Evolutionary conservation across 2,888 invertebrate species (phyloP).

Genomic region (Prosapia bicincta): DNA sequence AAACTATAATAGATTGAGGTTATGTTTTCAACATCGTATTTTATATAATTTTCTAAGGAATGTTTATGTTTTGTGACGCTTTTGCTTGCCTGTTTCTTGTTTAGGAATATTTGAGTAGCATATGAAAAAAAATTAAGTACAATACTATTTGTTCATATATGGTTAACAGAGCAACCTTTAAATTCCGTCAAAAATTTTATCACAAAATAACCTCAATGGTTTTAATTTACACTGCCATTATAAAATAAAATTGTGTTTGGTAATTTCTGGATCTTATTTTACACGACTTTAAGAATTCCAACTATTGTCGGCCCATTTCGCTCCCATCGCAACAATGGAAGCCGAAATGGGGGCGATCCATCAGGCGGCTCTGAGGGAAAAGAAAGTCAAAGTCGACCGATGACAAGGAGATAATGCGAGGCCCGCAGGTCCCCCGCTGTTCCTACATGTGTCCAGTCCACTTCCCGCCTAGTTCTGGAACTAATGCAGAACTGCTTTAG

Average conservation of each 20-base stretch:
- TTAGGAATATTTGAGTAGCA: too few relatives aligned
- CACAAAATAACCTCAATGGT: too few relatives aligned
- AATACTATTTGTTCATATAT: too few relatives aligned
- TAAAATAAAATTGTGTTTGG: not conserved
- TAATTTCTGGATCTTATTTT: not conserved
- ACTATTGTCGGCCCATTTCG: not conserved
- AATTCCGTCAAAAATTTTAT: too few relatives aligned
- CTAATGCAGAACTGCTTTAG: not conserved
- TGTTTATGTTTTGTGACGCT: too few relatives aligned
- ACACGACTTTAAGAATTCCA: not conserved
- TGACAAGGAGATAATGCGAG: not conserved
- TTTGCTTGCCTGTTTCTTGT: too few relatives aligned
- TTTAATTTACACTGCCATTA: too few relatives aligned
- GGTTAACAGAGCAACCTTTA: too few relatives aligned
- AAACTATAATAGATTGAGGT: too few relatives aligned
- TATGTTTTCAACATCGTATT: too few relatives aligned
- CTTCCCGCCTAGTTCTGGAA: not conserved
- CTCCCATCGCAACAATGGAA: not conserved
- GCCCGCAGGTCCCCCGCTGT: not conserved
- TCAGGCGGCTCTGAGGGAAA: not conserved
- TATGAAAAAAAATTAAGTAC: too few relatives aligned
- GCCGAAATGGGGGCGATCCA: not conserved
- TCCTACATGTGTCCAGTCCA: not conserved
- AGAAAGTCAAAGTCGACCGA: not conserved
- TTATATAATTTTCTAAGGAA: too few relatives aligned